Evolutionary conservation across 2,797 vertebrate genomes (phyloP).

Genomic region (Cirrhinus molitorella): DNA sequence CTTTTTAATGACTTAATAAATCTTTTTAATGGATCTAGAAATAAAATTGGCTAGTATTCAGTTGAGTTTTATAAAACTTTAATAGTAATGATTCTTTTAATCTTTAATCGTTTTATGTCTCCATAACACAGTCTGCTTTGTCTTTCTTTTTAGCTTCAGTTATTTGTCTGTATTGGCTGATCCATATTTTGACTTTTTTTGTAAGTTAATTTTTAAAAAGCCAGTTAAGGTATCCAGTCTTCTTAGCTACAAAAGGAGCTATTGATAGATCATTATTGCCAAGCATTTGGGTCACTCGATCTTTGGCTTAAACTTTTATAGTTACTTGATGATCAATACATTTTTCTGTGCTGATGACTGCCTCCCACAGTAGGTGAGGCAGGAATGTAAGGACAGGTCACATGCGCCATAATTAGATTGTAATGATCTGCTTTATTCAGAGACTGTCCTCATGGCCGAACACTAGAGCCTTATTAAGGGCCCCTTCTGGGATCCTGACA

Average conservation of each 20-base stretch:
- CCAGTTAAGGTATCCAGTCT: not conserved
- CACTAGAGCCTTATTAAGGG: constrained; percentile 13
- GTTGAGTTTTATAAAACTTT: not conserved
- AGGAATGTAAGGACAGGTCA: constrained; percentile 47
- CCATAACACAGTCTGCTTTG: not conserved
- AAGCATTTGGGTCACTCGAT: not conserved
- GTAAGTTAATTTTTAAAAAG: not conserved
- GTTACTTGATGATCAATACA: not conserved
- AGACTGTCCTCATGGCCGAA: not conserved
- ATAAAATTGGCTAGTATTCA: not conserved
- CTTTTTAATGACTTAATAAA: not conserved
- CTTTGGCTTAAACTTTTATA: not conserved
- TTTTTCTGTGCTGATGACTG: not conserved
- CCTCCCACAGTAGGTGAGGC: constrained; percentile 41
- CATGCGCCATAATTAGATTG: constrained; percentile 38
- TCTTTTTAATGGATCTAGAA: not conserved
- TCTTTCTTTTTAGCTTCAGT: not conserved
- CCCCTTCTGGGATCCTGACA: not conserved
- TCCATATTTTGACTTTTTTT: not conserved
- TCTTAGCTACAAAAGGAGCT: not conserved
- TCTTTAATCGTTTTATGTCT: not conserved
- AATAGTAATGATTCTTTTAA: not conserved
- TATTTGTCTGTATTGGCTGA: not conserved
- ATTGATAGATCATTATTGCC: not conserved
- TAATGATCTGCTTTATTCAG: constrained; percentile 33